Evolutionary conservation across 2,113 vertebrate genomes (phyloP).

Genomic region (Oxyura jamaicensis): DNA sequence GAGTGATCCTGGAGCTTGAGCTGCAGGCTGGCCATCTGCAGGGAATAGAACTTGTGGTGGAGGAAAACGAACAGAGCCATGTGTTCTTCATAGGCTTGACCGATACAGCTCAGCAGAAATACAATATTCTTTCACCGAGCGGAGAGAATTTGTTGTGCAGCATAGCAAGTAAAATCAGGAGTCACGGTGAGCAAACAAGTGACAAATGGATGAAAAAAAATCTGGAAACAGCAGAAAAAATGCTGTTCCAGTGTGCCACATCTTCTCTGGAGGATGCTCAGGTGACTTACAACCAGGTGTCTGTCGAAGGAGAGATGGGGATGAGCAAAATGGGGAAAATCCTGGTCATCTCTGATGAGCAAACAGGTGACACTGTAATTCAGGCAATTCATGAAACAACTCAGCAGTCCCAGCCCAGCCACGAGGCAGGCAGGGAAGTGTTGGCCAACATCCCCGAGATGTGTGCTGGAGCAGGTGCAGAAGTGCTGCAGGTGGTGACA

Average conservation of each 20-base stretch:
- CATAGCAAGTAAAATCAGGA: not conserved
- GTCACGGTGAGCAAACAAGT: not conserved
- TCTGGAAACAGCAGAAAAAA: no score
- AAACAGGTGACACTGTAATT: not conserved
- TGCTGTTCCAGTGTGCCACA: not conserved
- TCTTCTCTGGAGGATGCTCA: no score
- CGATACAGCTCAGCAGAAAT: not conserved
- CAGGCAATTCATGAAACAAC: not conserved
- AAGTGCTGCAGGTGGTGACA: not conserved
- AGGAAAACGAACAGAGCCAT: not conserved
- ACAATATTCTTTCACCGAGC: not conserved
- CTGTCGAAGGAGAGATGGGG: not conserved
- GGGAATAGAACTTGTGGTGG: not conserved
- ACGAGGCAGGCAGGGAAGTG: not conserved
- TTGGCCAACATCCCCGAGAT: rapidly evolving
- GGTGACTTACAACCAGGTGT: rapidly evolving
- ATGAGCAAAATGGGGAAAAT: not conserved
- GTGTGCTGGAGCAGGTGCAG: rapidly evolving
- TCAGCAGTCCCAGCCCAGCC: not conserved
- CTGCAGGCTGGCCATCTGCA: not conserved
- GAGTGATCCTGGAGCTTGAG: not conserved
- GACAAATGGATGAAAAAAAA: not conserved
- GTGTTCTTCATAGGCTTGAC: not conserved
- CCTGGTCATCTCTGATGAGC: not conserved
- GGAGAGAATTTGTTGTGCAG: not conserved